Evolutionary conservation across 2,888 invertebrate genomes (phyloP).

Genomic region (Volucella inanis): DNA sequence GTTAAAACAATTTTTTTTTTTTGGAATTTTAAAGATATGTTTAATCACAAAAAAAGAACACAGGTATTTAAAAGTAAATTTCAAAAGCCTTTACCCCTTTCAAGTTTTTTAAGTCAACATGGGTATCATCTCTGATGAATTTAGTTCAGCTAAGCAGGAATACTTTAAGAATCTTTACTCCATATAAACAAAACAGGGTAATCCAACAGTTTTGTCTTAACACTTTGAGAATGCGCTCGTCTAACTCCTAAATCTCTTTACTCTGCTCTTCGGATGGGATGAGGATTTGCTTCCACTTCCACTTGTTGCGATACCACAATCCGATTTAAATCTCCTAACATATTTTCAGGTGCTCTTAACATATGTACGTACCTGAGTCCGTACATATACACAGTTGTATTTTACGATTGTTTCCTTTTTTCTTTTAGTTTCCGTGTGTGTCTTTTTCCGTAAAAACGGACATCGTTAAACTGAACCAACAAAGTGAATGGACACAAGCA

Average conservation of each 20-base stretch:
- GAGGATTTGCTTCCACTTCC: slow-evolving; percentile 65
- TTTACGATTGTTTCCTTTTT: slow-evolving; percentile 20
- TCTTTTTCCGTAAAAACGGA: slow-evolving; percentile 25
- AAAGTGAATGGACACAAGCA: slow-evolving; percentile 55
- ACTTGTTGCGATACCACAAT: slow-evolving; percentile 65
- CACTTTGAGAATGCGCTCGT: slow-evolving; percentile 29
- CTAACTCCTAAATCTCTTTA: slow-evolving; percentile 34
- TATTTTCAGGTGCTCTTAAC: slow-evolving; percentile 68
- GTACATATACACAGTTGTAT: slow-evolving; percentile 28
- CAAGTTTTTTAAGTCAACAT: not conserved
- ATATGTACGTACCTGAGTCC: slow-evolving; percentile 40
- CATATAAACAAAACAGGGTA: not conserved
- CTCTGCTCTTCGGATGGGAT: slow-evolving; percentile 17
- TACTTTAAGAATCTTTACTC: not conserved
- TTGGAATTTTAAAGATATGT: too few species aligned
- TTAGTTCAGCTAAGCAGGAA: not conserved
- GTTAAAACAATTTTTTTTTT: too few species aligned
- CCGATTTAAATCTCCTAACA: slow-evolving; percentile 69
- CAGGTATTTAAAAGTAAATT: not conserved
- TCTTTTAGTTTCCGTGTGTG: slow-evolving; percentile 14
- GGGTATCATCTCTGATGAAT: not conserved
- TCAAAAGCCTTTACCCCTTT: not conserved
- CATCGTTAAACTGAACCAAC: slow-evolving; percentile 44
- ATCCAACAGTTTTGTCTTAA: not conserved
- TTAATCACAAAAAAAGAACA: too few species aligned